Percentiles rank a stretch among this genome's conserved stretches.
These are phyloP conservation scores for Unio delphinus DNA, from an alignment of 2,888 invertebrate genomes.

Conservation along the genomic window DNA sequence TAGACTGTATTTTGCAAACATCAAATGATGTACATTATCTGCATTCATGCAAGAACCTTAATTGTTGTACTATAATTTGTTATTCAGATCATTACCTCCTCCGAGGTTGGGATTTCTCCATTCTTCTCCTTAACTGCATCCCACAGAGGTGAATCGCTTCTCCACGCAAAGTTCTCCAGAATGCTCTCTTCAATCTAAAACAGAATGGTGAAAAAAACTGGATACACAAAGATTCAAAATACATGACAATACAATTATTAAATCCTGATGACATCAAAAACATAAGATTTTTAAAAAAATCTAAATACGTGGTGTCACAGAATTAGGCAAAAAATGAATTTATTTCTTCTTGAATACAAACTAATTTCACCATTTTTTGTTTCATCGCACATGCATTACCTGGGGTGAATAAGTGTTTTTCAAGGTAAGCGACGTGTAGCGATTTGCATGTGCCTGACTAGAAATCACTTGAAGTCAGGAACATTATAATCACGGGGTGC, in stretches of 20 bases:
- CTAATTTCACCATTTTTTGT: too few relatives aligned
- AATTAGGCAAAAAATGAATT: too few relatives aligned
- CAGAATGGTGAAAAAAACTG: neutral
- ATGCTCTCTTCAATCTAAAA: conserved; percentile 92
- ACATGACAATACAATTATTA: too few relatives aligned
- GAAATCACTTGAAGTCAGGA: too few relatives aligned
- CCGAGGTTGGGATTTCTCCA: conserved; percentile 82
- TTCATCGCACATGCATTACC: too few relatives aligned
- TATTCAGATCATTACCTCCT: conserved; percentile 76
- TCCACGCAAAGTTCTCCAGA: conserved; percentile 93
- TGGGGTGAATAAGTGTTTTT: too few relatives aligned
- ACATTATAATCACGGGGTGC: too few relatives aligned
- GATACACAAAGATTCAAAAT: too few relatives aligned
- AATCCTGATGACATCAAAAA: neutral
- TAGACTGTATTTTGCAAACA: neutral
- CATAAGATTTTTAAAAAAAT: neutral
- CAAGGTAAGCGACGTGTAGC: too few relatives aligned
- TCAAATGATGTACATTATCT: neutral
- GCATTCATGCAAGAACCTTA: neutral
- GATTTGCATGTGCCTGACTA: too few relatives aligned
- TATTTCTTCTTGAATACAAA: too few relatives aligned
- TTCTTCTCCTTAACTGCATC: conserved; percentile 78
- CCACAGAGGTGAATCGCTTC: conserved; percentile 90
- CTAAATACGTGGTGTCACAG: too few relatives aligned
- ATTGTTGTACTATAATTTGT: neutral